Evolutionary conservation across 2,888 invertebrate genomes (phyloP).

Genomic region (Glyphotaelius pellucidus): DNA sequence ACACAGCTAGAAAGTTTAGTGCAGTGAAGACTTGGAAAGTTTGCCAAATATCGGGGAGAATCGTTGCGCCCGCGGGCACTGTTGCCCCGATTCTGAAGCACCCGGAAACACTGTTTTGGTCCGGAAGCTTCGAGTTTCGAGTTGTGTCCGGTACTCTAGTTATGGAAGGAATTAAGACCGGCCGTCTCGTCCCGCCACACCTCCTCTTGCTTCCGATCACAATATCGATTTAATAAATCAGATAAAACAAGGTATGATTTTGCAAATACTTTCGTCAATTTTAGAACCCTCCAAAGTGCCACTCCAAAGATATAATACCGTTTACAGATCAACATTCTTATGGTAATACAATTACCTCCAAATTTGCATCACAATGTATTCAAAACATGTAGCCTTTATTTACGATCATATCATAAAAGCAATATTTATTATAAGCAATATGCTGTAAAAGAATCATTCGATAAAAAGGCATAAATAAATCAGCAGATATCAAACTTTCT

Average conservation of each 20-base stretch:
- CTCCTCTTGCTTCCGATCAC: background rate
- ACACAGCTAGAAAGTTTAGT: slow-evolving; percentile 43
- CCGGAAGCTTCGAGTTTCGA: slow-evolving; percentile 14
- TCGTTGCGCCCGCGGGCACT: slow-evolving; percentile 29
- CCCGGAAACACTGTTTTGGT: slow-evolving; percentile 5
- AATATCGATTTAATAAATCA: slow-evolving; percentile 33
- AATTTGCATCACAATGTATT: slow-evolving; percentile 9
- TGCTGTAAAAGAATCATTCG: background rate
- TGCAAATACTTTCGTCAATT: background rate
- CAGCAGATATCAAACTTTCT: background rate
- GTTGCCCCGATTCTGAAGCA: background rate
- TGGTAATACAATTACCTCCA: slow-evolving; percentile 25
- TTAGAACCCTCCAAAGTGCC: background rate
- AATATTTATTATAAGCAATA: background rate
- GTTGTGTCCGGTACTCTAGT: background rate
- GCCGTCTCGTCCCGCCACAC: background rate
- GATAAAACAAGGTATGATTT: slow-evolving; percentile 23
- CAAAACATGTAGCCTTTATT: background rate
- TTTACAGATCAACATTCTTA: slow-evolving; percentile 41
- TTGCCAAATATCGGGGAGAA: slow-evolving; percentile 27
- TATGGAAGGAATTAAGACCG: slow-evolving; percentile 26
- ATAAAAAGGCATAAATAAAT: too few relatives aligned
- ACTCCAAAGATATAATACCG: background rate
- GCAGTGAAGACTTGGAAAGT: slow-evolving; percentile 41
- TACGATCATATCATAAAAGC: background rate